Percentiles rank a stretch among this genome's conserved stretches.
phyloP scores from a whole-genome alignment of 2,113 vertebrate genomes.

The Microtus montanus region DNA sequence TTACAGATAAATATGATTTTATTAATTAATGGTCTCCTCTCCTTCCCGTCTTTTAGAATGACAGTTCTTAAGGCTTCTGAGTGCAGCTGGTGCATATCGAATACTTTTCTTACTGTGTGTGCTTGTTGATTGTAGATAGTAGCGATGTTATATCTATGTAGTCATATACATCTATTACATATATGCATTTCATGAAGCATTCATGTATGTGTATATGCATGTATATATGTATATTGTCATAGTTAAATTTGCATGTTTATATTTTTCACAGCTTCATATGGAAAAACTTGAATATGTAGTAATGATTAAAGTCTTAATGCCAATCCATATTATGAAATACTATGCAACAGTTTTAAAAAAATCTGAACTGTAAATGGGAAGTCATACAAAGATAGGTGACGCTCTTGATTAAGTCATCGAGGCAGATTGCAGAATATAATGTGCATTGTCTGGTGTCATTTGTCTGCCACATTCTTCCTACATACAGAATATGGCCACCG shows the following conservation, averaged over 20 bases:
- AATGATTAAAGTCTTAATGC: background rate
- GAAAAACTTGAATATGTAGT: background rate
- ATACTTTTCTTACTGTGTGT: background rate
- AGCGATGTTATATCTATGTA: background rate
- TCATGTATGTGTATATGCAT: background rate
- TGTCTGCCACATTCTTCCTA: background rate
- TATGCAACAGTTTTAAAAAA: background rate
- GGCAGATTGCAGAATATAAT: background rate
- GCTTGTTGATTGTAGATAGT: background rate
- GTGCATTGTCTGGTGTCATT: fast-evolving
- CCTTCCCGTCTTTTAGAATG: background rate
- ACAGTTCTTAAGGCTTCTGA: background rate
- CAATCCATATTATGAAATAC: background rate
- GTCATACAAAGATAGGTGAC: background rate
- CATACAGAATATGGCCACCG: fast-evolving
- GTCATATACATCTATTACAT: too few relatives aligned
- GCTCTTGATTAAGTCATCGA: background rate
- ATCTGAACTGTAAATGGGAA: background rate
- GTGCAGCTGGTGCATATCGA: background rate
- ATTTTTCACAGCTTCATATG: background rate
- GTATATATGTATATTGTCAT: background rate
- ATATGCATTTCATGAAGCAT: background rate
- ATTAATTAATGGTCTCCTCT: background rate
- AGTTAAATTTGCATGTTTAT: background rate
- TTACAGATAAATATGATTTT: background rate